Percentiles rank a stretch among this genome's conserved stretches.
Conservation (phyloP, 2,113 vertebrate species). For the Camelus bactrianus region DNA sequence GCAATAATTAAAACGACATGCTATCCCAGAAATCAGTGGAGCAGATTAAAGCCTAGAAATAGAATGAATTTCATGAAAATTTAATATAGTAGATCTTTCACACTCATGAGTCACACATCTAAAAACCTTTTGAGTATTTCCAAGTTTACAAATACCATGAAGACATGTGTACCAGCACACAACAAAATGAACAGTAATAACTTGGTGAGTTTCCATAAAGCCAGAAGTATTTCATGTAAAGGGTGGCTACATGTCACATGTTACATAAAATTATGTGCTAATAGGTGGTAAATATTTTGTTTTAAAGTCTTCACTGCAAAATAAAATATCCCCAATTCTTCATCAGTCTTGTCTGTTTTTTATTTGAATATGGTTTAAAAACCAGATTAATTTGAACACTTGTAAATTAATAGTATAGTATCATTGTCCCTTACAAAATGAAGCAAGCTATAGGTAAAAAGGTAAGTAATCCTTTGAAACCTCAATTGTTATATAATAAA, state of each 20-base stretch:
- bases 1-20: constrained; percentile 53
- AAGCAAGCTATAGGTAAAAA: constrained; percentile 48
- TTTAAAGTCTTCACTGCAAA: constrained; percentile 1
- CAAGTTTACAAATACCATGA: constrained; percentile 53
- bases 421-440: neutral
- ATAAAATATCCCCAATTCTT: constrained; percentile 31
- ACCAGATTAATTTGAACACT: neutral
- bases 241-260: neutral
- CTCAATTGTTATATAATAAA: neutral
- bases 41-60: constrained; percentile 34
- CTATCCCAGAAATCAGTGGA: constrained; percentile 37
- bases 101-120: constrained; percentile 30
- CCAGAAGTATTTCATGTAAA: constrained; percentile 29
- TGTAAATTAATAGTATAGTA: neutral
- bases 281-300: constrained; percentile 13
- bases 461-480: neutral
- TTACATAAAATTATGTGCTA: constrained; percentile 33
- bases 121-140: constrained; percentile 53
- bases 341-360: neutral
- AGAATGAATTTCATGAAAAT: constrained; percentile 59
- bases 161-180: neutral
- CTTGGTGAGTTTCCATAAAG: constrained; percentile 17
- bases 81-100: constrained; percentile 49
- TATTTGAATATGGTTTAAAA: constrained; percentile 34
- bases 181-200: constrained; percentile 43